A percentile compares a stretch with the other conserved stretches of the same genome.
Evolutionary conservation across 1,140 invertebrate genomes (phyloP).

Genomic region (Leguminivora glycinivorella): DNA sequence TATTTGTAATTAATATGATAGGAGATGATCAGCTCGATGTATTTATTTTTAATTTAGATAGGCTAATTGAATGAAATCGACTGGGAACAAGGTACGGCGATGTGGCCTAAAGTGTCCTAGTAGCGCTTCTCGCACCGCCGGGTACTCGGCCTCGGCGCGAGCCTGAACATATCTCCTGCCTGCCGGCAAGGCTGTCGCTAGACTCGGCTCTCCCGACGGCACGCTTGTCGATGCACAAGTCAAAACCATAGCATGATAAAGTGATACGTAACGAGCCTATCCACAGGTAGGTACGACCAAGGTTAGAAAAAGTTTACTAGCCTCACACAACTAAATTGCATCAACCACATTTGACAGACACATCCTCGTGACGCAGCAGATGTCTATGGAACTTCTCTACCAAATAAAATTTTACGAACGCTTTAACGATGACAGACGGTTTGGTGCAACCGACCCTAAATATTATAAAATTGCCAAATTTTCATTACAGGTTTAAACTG

Average conservation of each 20-base stretch:
- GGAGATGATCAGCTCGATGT: constrained; percentile 60
- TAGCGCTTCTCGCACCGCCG: constrained; percentile 37
- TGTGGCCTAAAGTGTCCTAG: constrained; percentile 64
- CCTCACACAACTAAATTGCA: constrained; percentile 11
- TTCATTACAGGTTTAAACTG: constrained; percentile 10
- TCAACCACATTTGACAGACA: too few species aligned
- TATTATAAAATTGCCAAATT: constrained; percentile 23
- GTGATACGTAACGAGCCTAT: constrained; percentile 41
- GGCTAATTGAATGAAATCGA: constrained; percentile 70
- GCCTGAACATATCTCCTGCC: constrained; percentile 62
- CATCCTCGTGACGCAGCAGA: too few species aligned
- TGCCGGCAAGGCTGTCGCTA: constrained; percentile 41
- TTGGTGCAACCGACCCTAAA: too few species aligned
- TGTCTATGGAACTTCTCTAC: too few species aligned
- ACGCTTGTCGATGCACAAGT: constrained; percentile 32
- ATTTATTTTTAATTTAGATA: constrained; percentile 73
- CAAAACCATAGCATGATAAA: constrained; percentile 39
- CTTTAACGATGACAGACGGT: too few species aligned
- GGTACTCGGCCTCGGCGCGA: constrained; percentile 23
- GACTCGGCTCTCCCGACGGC: constrained; percentile 27
- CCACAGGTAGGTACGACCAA: constrained; percentile 33
- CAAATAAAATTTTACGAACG: too few species aligned
- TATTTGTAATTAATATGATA: constrained; percentile 73
- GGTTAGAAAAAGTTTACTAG: constrained; percentile 32
- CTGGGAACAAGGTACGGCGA: constrained; percentile 70